A percentile compares a stretch with the other conserved stretches of the same genome.
phyloP scores from a whole-genome alignment of 2,113 vertebrate species.

The Dendrocopos noguchii region DNA sequence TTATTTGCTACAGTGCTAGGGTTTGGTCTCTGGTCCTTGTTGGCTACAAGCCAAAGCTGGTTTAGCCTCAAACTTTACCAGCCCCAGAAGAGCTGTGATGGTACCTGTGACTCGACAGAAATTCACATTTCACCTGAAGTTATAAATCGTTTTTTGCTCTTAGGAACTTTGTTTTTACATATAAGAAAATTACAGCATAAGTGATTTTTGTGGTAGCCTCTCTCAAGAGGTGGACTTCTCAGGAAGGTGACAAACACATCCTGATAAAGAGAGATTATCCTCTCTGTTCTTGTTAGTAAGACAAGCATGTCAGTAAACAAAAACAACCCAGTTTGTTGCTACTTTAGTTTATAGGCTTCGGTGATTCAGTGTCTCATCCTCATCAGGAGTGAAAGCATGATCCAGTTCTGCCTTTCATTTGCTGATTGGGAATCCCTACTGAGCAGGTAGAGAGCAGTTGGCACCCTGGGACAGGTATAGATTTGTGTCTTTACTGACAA shows the following conservation, averaged over 20 bases:
- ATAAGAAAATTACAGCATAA: not conserved
- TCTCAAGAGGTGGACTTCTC: not conserved
- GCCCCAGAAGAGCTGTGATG: not conserved
- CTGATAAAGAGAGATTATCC: not conserved
- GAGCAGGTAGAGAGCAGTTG: not conserved
- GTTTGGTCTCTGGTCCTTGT: not conserved
- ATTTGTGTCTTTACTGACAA: not conserved
- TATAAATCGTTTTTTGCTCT: not conserved
- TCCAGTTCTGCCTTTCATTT: not conserved
- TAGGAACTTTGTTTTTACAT: not conserved
- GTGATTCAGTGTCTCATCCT: not conserved
- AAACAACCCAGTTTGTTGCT: not conserved
- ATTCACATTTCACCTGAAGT: not conserved
- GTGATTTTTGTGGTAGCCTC: not conserved
- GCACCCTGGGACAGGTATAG: accelerated
- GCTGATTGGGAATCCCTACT: not conserved
- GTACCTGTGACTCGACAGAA: too few relatives aligned
- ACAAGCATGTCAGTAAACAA: not conserved
- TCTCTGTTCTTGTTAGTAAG: not conserved
- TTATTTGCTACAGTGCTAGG: not conserved
- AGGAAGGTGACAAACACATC: not conserved
- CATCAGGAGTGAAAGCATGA: not conserved
- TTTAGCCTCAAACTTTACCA: not conserved
- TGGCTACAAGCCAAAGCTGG: not conserved
- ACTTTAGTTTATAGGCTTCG: not conserved